Base-by-base conservation (phyloP, 2,888 invertebrate species). In the Plusia festucae region DNA sequence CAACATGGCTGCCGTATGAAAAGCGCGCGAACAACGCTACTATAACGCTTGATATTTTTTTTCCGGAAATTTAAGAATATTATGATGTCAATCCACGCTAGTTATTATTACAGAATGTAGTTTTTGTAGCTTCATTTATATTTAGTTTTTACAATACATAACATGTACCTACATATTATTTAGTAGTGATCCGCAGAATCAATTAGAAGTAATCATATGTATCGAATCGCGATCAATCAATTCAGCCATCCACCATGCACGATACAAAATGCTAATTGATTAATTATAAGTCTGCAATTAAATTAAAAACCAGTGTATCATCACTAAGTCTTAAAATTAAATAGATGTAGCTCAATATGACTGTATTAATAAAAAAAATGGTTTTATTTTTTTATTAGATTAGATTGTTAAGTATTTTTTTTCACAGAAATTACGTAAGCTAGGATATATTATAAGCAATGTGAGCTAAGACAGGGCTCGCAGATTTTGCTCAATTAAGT, bases 1-100 rank as follows among this genome's bases (percentile, higher is more conserved):
- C 90, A 86, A 85, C 76, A 82, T 82, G 83, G 83, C 82, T 70
- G 84, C 74, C 65, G 73, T 66, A 84, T 88, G 90, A 86, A 88
- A 88, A 86, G 82, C 82, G 75, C 76, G 73, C 79, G 60, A 72
- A 73, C 62, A 60, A 66, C 64, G 73, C 65, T 57, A 60, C 64
- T 64, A 65, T 51, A 73, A 65, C 54, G 60, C 58, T 11, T 46
- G 18, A n/a, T 18, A 44, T 56, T 18, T 65, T 68, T 61, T 49
- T 20, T 18, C 58, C 60, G 67, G 63, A 65, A 67, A 68, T 49
- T 13, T 16, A 22, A 64, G 58, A 71, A 49, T 53, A 9, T n/a
- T 46, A 11, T 53, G 16, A 20, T 5, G 1, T 18, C 7, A 7
- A 49, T 9, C 18, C 46, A 15, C 49, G 22, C n/a, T 20, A 55